Percentiles rank a stretch among this genome's conserved stretches.
phyloP scores from a whole-genome alignment of 2,113 vertebrate species.

The Toxotes chatareus region DNA sequence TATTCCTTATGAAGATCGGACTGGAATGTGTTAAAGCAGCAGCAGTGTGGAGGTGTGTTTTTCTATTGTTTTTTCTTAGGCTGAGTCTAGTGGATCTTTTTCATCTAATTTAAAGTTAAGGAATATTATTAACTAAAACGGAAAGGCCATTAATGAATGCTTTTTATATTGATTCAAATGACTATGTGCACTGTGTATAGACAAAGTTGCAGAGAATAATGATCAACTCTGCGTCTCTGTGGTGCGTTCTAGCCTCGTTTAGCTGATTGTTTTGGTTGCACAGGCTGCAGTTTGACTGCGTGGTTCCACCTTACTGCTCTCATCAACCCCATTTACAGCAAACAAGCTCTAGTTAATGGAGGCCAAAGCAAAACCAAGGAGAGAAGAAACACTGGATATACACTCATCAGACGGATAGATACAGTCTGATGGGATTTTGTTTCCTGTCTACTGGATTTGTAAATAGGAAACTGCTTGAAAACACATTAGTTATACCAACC shows the following conservation, averaged over 20 bases:
- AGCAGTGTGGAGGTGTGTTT: not conserved
- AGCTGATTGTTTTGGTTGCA: not conserved
- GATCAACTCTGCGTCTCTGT: not conserved
- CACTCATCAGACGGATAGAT: not conserved
- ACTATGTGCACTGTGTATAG: not conserved
- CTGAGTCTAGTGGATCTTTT: not conserved
- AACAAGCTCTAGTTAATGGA: not conserved
- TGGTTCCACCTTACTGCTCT: not conserved
- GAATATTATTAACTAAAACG: not conserved
- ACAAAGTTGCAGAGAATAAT: not conserved
- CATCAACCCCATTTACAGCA: conserved; percentile 6
- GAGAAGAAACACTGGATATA: not conserved
- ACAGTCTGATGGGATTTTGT: not conserved
- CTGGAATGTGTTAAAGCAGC: not conserved
- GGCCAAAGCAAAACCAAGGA: not conserved
- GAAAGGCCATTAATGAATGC: not conserved
- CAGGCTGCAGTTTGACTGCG: not conserved
- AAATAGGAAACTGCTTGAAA: not conserved
- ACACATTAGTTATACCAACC: too few species aligned
- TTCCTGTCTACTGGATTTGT: not conserved
- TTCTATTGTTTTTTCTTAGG: not conserved
- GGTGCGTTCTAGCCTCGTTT: not conserved
- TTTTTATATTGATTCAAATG: not conserved
- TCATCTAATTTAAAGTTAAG: not conserved
- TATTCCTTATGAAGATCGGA: not conserved